Conservation (phyloP, 2,888 invertebrate genomes). For the Trichopoda pennipes region DNA sequence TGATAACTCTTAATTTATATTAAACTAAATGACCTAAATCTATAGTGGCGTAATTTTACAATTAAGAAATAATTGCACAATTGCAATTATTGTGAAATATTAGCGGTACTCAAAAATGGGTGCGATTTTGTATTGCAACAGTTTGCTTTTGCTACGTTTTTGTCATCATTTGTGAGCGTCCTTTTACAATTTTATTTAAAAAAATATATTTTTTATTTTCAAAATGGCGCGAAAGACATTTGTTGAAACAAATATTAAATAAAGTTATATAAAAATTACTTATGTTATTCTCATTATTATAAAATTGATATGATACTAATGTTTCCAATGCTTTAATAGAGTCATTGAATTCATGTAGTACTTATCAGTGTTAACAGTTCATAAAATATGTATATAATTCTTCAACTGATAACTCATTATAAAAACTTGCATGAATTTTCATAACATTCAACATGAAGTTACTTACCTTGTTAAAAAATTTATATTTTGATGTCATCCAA, state of each 20-base stretch:
- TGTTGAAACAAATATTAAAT: conserved; percentile 4
- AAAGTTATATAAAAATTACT: neutral
- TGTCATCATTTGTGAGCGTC: no score
- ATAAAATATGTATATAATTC: conserved; percentile 48
- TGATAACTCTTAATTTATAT: no score
- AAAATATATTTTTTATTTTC: no score
- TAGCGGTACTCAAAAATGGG: no score
- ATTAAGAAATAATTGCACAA: no score
- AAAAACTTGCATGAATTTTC: conserved; percentile 10
- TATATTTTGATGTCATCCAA: conserved; percentile 35
- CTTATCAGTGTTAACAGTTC: neutral
- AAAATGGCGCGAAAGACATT: no score
- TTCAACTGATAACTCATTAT: conserved; percentile 19
- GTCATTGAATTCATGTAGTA: conserved; percentile 21
- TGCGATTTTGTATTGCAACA: no score
- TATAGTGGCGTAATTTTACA: no score
- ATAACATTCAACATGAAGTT: conserved; percentile 35
- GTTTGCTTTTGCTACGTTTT: no score
- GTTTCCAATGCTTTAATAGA: conserved; percentile 10
- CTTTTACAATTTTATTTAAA: no score
- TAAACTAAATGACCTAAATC: no score
- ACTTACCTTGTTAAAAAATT: conserved; percentile 43
- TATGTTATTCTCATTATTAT: neutral
- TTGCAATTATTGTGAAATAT: no score
- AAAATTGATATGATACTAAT: conserved; percentile 9